Conservation (phyloP, 2,797 vertebrate species). For the Rhyacichthys aspro region DNA sequence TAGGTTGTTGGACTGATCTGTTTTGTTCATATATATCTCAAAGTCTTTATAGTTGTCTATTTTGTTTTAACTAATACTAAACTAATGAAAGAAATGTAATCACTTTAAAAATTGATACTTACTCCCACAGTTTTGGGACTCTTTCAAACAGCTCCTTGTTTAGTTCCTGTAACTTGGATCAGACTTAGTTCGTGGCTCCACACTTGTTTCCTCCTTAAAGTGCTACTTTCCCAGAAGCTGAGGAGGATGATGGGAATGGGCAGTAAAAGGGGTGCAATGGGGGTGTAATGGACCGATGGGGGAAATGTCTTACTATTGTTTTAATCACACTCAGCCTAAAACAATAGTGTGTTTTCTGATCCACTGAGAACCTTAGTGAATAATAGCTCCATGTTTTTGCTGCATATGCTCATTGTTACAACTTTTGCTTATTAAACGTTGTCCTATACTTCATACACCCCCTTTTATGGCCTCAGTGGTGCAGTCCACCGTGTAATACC, state of each 20-base stretch:
- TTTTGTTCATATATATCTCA: conserved; percentile 1
- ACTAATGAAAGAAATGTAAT: conserved; percentile 8
- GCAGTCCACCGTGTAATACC: conserved; percentile 78
- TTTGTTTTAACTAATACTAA: neutral
- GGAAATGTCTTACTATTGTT: conserved; percentile 21
- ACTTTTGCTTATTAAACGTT: conserved; percentile 43
- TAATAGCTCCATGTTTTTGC: conserved; percentile 17
- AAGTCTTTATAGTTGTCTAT: neutral
- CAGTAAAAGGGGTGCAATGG: conserved; percentile 42
- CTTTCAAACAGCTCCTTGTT: conserved; percentile 59
- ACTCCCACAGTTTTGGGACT: conserved; percentile 57
- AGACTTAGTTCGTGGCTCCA: conserved; percentile 64
- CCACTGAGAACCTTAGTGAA: conserved; percentile 7
- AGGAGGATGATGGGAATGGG: conserved; percentile 42
- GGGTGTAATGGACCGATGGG: conserved; percentile 13
- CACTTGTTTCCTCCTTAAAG: conserved; percentile 69
- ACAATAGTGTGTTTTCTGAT: conserved; percentile 17
- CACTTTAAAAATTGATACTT: conserved; percentile 55
- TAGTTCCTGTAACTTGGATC: conserved; percentile 58
- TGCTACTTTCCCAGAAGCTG: conserved; percentile 68
- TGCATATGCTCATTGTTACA: conserved; percentile 35
- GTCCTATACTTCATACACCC: conserved; percentile 58
- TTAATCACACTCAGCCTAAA: conserved; percentile 20
- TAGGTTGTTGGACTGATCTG: neutral
- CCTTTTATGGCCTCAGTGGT: conserved; percentile 74